phyloP scores from a whole-genome alignment of 2,888 invertebrate species.

The Ernsta delagoae region DNA sequence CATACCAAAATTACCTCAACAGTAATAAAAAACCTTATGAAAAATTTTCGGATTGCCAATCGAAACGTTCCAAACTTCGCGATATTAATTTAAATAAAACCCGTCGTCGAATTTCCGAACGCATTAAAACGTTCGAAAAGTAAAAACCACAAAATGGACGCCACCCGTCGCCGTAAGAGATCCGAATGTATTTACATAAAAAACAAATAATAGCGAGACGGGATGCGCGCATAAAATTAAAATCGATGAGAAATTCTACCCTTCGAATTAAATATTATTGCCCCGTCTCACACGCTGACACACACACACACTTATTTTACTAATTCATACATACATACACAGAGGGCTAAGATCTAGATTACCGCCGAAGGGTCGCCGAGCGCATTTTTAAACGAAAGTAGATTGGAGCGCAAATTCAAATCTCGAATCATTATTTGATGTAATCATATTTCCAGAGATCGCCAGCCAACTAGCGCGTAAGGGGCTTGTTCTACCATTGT shows the following conservation, averaged over 20 bases:
- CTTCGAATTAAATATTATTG: constrained; percentile 84
- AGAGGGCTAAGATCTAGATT: constrained; percentile 70
- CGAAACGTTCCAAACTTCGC: constrained; percentile 14
- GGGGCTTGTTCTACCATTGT: not conserved
- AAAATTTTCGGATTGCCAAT: constrained; percentile 1
- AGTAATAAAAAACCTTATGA: not conserved
- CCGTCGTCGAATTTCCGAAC: constrained; percentile 66
- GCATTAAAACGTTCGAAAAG: constrained; percentile 69
- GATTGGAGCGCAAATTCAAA: constrained; percentile 42
- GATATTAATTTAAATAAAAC: constrained; percentile 52
- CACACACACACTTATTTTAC: constrained; percentile 47
- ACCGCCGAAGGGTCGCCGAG: constrained; percentile 62
- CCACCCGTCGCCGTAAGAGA: constrained; percentile 74
- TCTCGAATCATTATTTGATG: constrained; percentile 39
- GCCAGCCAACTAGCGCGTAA: constrained; percentile 23
- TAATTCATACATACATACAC: constrained; percentile 47
- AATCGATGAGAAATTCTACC: constrained; percentile 83
- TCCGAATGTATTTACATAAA: constrained; percentile 81
- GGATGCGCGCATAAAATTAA: constrained; percentile 84
- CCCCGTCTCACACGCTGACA: constrained; percentile 61
- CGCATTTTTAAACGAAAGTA: constrained; percentile 38
- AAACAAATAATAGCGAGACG: constrained; percentile 82
- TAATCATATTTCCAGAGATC: constrained; percentile 36
- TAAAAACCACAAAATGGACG: constrained; percentile 72
- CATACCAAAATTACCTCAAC: not conserved